Conservation (phyloP, 2,888 invertebrate species). For the Cheilosia vernalis region DNA sequence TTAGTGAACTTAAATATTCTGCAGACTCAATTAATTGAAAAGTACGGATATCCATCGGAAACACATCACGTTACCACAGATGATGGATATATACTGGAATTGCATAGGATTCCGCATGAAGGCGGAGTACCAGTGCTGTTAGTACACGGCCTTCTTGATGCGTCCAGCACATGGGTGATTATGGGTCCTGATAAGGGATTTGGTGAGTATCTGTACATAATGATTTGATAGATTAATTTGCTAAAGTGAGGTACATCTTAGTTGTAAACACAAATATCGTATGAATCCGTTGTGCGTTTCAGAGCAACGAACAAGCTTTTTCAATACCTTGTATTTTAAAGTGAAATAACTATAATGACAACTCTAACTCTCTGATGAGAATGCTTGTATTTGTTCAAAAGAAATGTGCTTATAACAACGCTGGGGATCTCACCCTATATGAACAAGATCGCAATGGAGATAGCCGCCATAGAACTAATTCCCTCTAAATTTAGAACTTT, state of each 20-base stretch:
- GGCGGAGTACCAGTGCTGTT: constrained; percentile 85
- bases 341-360: no score
- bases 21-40: constrained; percentile 85
- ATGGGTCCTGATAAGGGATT: constrained; percentile 88
- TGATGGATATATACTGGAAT: constrained; percentile 91
- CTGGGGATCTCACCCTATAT: no score
- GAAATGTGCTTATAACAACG: no score
- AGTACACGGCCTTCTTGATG: constrained; percentile 89
- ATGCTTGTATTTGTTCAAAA: no score
- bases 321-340: no score
- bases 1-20: background rate
- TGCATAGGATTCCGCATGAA: constrained; percentile 89
- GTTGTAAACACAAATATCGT: background rate
- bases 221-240: background rate
- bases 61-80: constrained; percentile 86
- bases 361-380: no score
- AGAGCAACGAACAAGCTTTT: no score
- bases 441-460: no score
- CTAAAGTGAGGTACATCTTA: background rate
- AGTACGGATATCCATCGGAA: constrained; percentile 88
- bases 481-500: no score
- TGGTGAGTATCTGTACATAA: constrained; percentile 83
- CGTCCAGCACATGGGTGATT: constrained; percentile 90
- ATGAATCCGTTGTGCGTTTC: background rate
- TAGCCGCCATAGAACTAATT: no score